Evolutionary conservation across 1,140 invertebrate species (phyloP).

Genomic region (Pararge aegeria): DNA sequence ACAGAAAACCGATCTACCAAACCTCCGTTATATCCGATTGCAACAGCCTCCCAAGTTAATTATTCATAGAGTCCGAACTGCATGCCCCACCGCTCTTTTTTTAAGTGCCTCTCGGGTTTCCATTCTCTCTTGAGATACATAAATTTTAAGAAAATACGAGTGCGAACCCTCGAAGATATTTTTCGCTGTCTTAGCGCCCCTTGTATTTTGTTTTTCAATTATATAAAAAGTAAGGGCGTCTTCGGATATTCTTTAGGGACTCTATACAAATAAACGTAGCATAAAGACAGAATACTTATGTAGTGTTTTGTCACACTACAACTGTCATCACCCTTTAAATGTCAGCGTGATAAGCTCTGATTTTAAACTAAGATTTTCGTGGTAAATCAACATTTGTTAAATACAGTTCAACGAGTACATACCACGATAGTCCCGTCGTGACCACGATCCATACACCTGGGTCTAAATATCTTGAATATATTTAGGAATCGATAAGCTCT

Average conservation of each 20-base stretch:
- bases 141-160: constrained; percentile 22
- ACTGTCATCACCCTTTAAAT: too few relatives aligned
- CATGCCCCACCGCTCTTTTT: constrained; percentile 13
- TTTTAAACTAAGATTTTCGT: too few relatives aligned
- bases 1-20: background rate
- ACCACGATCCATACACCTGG: too few relatives aligned
- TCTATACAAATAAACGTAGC: background rate
- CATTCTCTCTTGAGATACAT: constrained; percentile 27
- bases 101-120: constrained; percentile 9
- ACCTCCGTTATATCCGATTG: background rate
- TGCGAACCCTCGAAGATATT: constrained; percentile 20
- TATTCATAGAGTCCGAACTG: constrained; percentile 21
- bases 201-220: constrained; percentile 22
- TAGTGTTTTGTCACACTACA: too few relatives aligned
- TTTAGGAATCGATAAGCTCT: too few relatives aligned
- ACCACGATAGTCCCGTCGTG: too few relatives aligned
- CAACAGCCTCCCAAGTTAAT: constrained; percentile 15
- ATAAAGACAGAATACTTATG: too few relatives aligned
- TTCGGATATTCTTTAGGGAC: background rate
- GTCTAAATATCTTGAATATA: too few relatives aligned
- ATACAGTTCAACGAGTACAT: too few relatives aligned
- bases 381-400: too few relatives aligned
- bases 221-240: constrained; percentile 13
- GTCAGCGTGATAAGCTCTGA: too few relatives aligned
- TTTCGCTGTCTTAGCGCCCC: constrained; percentile 14